Base-by-base conservation (phyloP, 2,888 invertebrate genomes). In the Erebia ligea region DNA sequence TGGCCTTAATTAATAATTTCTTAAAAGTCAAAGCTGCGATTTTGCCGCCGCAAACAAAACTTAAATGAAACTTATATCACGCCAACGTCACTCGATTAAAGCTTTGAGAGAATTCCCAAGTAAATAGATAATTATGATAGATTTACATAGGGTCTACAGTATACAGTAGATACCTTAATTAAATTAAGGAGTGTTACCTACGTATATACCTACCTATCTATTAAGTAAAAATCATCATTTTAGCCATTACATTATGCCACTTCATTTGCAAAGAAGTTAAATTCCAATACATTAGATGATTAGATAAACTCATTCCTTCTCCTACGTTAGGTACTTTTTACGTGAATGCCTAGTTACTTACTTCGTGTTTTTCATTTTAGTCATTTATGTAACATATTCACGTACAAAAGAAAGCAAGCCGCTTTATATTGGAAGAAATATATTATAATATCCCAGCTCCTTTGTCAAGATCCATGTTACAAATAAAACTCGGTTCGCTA, bases 21-120 rank as follows among this genome's bases (percentile, higher is more conserved):
- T 42, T 42, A 40, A 59, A 59, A 42, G 40, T 59, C 59, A 59
- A 42, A 57, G 15, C 25, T 57, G 42, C 42, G 17, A 48, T 63
- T 50, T 56, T 40, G 19, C 52, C 58, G 57, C 69, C 66, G 67
- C 63, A 34, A 72, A 63, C 50, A 57, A 63, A 72, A 63, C 63
- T 63, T 63, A 67, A 72, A 69, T 45, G 67, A 67, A 69, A 72
- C 67, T 11, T 2, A 45, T 52, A n/a, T 8, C 17, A 67, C 67
- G 66, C 61, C 58, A 34, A 40, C 54, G 42, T 67, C 42, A 52
- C 52, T 69, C 58, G 63, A 63, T 64, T 67, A 72, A 72, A 72
- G 72, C 61, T 58, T 69, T 69, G 68, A 67, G 66, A 52, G 45
- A 19, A 54, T 69, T 69, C 34, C 45, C 54, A n/a, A 52, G 63